phyloP scores from a whole-genome alignment of 2,113 vertebrate species.

The Pelvicachromis taeniatus region DNA sequence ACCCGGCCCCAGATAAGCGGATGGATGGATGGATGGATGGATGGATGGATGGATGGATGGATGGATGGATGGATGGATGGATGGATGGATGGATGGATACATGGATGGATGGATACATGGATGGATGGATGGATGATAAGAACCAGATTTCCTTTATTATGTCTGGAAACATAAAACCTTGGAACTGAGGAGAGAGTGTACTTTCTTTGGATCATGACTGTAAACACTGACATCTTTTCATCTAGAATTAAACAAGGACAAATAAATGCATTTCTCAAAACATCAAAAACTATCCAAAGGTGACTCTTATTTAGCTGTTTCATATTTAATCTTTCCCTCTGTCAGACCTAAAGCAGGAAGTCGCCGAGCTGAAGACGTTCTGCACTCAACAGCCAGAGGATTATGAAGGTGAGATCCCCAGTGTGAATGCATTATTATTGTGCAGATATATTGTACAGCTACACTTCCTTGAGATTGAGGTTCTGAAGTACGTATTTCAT shows the following conservation, averaged over 20 bases:
- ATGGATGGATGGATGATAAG: neutral
- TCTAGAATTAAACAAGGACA: neutral
- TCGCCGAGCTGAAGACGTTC: neutral
- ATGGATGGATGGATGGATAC: no score
- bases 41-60: no score
- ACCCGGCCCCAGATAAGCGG: no score
- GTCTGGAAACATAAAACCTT: neutral
- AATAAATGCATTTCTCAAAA: neutral
- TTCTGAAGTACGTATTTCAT: neutral
- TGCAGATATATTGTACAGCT: neutral
- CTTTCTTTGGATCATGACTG: neutral
- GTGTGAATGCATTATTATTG: neutral
- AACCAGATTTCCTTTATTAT: neutral
- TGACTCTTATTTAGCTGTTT: neutral
- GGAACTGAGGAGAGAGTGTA: neutral
- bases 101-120: no score
- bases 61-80: neutral
- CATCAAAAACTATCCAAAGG: neutral
- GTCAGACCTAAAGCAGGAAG: constrained; percentile 7
- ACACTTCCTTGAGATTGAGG: neutral
- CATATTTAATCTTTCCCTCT: neutral
- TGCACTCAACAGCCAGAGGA: neutral
- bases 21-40: no score
- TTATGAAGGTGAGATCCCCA: constrained; percentile 27
- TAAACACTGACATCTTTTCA: neutral